Evolutionary conservation across 2,797 vertebrate species (phyloP).

Genomic region (Phyllotis vaccarum): DNA sequence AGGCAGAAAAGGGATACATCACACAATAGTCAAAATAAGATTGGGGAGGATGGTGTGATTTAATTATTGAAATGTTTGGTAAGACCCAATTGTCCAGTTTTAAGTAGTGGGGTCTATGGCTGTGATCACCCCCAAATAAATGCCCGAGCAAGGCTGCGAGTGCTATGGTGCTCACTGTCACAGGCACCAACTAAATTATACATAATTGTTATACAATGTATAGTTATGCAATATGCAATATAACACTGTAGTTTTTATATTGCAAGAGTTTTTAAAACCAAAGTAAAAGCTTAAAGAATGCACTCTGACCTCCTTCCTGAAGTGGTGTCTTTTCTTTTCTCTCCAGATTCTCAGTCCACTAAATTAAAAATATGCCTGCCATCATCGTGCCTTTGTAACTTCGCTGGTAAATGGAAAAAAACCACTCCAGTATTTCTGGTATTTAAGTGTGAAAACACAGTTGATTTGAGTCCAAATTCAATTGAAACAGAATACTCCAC

Average conservation of each 20-base stretch:
- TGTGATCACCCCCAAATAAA: background rate
- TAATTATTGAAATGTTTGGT: slow-evolving; percentile 3
- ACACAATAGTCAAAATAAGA: slow-evolving; percentile 40
- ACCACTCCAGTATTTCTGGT: slow-evolving; percentile 64
- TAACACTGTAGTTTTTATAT: slow-evolving; percentile 56
- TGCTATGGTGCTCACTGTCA: slow-evolving; percentile 28
- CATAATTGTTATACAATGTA: background rate
- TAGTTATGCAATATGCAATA: background rate
- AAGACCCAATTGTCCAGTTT: slow-evolving; percentile 37
- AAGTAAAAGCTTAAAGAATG: slow-evolving; percentile 73
- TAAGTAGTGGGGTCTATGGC: background rate
- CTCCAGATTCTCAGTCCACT: slow-evolving; percentile 70
- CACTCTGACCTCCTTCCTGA: slow-evolving; percentile 63
- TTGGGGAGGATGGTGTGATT: slow-evolving; percentile 45
- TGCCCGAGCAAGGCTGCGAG: background rate
- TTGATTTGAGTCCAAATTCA: slow-evolving; percentile 67
- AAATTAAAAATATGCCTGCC: slow-evolving; percentile 81
- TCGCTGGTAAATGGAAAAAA: slow-evolving; percentile 76
- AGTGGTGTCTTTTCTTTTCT: slow-evolving; percentile 74
- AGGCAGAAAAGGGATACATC: background rate
- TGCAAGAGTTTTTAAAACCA: slow-evolving; percentile 59
- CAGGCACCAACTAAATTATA: slow-evolving; percentile 56
- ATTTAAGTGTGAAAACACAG: slow-evolving; percentile 70
- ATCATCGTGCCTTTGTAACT: slow-evolving; percentile 72
- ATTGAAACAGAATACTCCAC: slow-evolving; percentile 69